Percentiles rank a stretch among this genome's conserved stretches.
phyloP scores from a whole-genome alignment of 2,113 vertebrate genomes.

The Pandion haliaetus region DNA sequence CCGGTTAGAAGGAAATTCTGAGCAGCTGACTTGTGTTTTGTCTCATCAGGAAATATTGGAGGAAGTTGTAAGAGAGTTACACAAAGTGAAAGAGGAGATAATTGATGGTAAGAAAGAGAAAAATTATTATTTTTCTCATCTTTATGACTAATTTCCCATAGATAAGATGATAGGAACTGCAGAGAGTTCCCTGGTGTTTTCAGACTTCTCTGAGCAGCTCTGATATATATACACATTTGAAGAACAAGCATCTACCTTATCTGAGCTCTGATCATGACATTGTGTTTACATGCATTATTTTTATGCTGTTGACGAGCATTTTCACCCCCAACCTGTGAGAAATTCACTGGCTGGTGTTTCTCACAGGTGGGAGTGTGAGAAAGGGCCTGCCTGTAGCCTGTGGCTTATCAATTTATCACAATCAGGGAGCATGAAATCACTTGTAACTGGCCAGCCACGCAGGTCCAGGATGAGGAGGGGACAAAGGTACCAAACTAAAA shows the following conservation, averaged over 20 bases:
- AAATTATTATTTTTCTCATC: constrained; percentile 64
- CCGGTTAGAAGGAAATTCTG: constrained; percentile 50
- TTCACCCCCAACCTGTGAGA: constrained; percentile 1
- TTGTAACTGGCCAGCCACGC: background rate
- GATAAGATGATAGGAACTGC: constrained; percentile 43
- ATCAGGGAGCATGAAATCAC: background rate
- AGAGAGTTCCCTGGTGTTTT: constrained; percentile 27
- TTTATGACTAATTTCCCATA: constrained; percentile 51
- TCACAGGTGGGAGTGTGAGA: constrained; percentile 17
- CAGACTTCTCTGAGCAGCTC: constrained; percentile 4
- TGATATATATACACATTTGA: background rate
- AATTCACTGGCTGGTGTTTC: background rate
- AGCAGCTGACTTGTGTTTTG: constrained; percentile 64
- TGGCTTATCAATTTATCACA: background rate
- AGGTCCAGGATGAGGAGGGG: background rate
- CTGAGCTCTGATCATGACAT: background rate
- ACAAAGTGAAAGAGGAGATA: constrained; percentile 99
- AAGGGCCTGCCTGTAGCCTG: background rate
- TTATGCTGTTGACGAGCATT: background rate
- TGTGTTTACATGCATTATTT: background rate
- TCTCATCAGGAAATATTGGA: constrained; percentile 94
- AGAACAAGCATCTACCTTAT: background rate
- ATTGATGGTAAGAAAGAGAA: constrained; percentile 89
- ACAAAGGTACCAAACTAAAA: background rate
- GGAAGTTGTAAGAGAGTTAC: constrained; percentile 96